phyloP scores from a whole-genome alignment of 2,113 vertebrate species.

The Microcebus ravelobensis region DNA sequence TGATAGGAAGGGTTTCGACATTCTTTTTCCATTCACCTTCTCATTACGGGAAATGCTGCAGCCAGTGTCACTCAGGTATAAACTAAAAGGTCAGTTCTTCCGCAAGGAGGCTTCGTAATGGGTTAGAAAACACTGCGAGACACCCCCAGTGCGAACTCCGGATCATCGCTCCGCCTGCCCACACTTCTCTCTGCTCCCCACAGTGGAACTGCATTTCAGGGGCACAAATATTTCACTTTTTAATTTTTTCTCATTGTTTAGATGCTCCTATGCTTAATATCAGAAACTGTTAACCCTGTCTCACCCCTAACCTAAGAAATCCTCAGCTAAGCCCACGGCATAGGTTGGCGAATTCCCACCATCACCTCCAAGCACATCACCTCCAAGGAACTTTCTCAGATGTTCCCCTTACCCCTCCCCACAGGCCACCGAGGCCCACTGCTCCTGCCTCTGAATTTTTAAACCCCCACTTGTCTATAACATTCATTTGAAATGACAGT shows the following conservation, averaged over 20 bases:
- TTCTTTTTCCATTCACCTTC: constrained; percentile 3
- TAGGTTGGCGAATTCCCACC: neutral
- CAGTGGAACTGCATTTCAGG: no score
- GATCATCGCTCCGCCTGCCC: rapidly evolving
- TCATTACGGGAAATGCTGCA: neutral
- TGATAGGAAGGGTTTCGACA: constrained; percentile 7
- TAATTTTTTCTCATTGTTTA: neutral
- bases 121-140: neutral
- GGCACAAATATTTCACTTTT: neutral
- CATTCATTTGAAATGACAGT: rapidly evolving
- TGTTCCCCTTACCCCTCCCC: neutral
- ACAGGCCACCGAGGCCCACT: neutral
- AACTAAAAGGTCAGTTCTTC: constrained; percentile 61
- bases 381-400: neutral
- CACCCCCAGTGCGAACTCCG: no score
- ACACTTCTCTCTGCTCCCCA: rapidly evolving
- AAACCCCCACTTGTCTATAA: no score
- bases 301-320: neutral
- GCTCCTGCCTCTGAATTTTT: neutral
- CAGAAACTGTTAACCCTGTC: neutral
- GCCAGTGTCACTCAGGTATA: constrained; percentile 40
- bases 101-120: neutral
- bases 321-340: neutral
- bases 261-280: neutral
- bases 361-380: no score